phyloP scores from a whole-genome alignment of 1,140 invertebrate species.

The Antheraea mylitta region DNA sequence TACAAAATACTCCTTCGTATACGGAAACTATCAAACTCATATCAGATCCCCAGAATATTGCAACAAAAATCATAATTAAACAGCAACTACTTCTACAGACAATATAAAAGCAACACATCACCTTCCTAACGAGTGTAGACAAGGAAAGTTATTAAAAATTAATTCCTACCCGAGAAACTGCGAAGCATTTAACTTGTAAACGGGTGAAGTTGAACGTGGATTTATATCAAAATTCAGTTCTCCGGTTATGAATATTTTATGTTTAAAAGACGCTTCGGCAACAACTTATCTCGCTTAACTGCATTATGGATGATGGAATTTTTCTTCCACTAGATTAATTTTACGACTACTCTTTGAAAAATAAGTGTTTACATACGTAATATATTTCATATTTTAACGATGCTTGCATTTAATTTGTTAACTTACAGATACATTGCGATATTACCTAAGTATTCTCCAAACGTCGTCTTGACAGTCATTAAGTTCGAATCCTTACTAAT shows the following conservation, averaged over 20 bases:
- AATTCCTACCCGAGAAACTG: conserved; percentile 10
- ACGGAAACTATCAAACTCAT: no score
- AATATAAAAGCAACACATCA: conserved; percentile 8
- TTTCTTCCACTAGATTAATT: neutral
- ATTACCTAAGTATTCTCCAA: no score
- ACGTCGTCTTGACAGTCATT: no score
- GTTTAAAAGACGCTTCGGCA: neutral
- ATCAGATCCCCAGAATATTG: neutral
- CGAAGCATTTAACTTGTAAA: conserved; percentile 14
- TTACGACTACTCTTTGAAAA: no score
- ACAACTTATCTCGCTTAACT: conserved; percentile 2
- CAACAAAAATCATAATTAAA: neutral
- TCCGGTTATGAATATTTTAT: conserved; percentile 5
- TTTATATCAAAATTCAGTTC: conserved; percentile 14
- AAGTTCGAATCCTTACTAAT: no score
- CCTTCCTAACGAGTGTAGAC: conserved; percentile 11
- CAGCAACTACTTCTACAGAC: neutral
- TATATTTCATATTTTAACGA: no score
- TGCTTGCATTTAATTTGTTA: no score
- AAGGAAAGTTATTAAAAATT: conserved; percentile 17
- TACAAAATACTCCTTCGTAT: no score
- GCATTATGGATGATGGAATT: neutral
- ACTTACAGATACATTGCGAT: no score
- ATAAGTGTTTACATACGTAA: no score
- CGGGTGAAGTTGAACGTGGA: conserved; percentile 7